Percentiles rank a stretch among this genome's conserved stretches.
phyloP scores from a whole-genome alignment of 2,113 vertebrate genomes.

The Illadopsis cleaveri region DNA sequence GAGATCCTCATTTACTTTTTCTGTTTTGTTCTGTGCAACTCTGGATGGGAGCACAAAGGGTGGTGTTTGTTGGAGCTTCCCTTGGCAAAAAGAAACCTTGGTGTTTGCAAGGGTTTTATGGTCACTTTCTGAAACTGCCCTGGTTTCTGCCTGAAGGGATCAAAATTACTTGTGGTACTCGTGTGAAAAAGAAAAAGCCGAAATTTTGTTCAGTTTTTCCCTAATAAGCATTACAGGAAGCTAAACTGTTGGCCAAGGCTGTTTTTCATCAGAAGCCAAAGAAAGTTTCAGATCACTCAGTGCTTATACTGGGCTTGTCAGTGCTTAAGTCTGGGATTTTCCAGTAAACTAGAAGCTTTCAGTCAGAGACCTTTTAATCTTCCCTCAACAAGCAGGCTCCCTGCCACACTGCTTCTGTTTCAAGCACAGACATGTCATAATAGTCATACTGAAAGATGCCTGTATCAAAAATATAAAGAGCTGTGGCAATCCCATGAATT shows the following conservation, averaged over 20 bases:
- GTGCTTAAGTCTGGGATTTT: not conserved
- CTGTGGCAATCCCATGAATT: rapidly evolving
- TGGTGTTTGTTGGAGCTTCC: not conserved
- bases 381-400: not conserved
- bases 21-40: not conserved
- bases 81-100: not conserved
- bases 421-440: not conserved
- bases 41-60: not conserved
- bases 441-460: not conserved
- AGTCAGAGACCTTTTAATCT: not conserved
- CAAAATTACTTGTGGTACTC: not conserved
- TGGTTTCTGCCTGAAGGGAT: not conserved
- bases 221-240: not conserved
- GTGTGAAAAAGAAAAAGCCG: not conserved
- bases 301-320: not conserved
- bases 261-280: not conserved
- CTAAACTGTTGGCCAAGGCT: not conserved
- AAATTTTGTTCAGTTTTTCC: not conserved
- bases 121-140: not conserved
- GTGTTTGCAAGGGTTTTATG: not conserved
- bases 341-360: not conserved
- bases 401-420: not conserved
- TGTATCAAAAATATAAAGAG: not conserved
- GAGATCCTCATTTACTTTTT: not conserved
- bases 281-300: not conserved